These are phyloP conservation scores for Indri indri DNA, from an alignment of 2,113 vertebrate genomes.

Conservation along the genomic window DNA sequence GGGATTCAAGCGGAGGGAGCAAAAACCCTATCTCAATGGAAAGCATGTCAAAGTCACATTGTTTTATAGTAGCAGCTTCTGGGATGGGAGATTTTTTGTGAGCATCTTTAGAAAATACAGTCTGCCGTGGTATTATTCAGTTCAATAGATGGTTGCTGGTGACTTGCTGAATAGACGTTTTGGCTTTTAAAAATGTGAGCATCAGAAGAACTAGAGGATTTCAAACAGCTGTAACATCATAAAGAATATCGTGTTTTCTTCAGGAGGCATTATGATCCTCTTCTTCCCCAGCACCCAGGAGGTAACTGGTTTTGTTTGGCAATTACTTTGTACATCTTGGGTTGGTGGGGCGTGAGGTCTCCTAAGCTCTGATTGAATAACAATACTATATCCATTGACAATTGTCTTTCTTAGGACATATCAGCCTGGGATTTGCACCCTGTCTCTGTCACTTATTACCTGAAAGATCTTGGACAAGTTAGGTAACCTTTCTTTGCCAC, in stretches of 20 bases:
- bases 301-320: neutral
- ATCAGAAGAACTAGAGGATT: neutral
- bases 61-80: neutral
- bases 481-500: neutral
- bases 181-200: neutral
- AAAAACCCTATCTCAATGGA: too few species aligned
- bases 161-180: neutral
- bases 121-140: neutral
- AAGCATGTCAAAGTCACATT: neutral
- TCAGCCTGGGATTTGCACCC: neutral
- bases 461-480: neutral
- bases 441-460: neutral
- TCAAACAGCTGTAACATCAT: neutral
- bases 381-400: neutral
- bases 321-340: neutral
- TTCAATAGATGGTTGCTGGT: neutral
- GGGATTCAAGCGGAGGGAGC: neutral
- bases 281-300: neutral
- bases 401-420: neutral
- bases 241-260: neutral
- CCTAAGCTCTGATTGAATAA: neutral
- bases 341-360: neutral
- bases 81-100: neutral
- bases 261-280: neutral
- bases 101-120: neutral